Evolutionary conservation across 2,113 vertebrate species (phyloP).

Genomic region (Sinocyclocheilus anshuiensis): DNA sequence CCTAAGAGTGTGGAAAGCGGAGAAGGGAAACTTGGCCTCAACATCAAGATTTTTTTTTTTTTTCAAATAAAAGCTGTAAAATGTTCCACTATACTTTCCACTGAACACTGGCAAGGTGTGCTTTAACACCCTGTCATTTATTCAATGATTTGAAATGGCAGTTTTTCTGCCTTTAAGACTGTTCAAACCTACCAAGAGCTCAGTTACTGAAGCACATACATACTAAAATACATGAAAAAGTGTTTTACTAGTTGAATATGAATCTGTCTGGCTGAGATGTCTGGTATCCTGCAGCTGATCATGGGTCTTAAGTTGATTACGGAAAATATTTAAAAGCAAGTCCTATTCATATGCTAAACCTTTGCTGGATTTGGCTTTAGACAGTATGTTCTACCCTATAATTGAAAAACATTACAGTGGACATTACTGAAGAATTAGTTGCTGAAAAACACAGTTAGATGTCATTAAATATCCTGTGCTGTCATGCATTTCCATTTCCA

Average conservation of each 20-base stretch:
- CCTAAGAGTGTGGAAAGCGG: conserved; percentile 53
- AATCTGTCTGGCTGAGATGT: neutral
- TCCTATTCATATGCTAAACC: neutral
- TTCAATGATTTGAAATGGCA: conserved; percentile 9
- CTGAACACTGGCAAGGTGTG: conserved; percentile 19
- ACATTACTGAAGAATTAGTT: neutral
- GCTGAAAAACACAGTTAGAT: neutral
- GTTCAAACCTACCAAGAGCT: conserved; percentile 6
- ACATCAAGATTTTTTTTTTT: neutral
- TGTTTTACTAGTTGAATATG: neutral
- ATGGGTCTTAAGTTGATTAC: neutral
- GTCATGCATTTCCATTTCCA: neutral
- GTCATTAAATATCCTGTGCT: neutral
- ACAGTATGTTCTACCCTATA: neutral
- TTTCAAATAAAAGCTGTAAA: conserved; percentile 37
- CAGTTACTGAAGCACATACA: conserved; percentile 1
- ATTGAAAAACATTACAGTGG: neutral
- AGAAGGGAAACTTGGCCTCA: conserved; percentile 67
- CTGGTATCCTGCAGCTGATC: neutral
- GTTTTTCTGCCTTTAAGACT: neutral
- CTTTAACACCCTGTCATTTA: conserved; percentile 20
- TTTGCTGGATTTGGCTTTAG: neutral
- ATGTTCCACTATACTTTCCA: conserved; percentile 46
- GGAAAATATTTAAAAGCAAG: neutral
- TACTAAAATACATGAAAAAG: neutral